Conservation (phyloP, 2,113 vertebrate species). For the Actinemys pallida region DNA sequence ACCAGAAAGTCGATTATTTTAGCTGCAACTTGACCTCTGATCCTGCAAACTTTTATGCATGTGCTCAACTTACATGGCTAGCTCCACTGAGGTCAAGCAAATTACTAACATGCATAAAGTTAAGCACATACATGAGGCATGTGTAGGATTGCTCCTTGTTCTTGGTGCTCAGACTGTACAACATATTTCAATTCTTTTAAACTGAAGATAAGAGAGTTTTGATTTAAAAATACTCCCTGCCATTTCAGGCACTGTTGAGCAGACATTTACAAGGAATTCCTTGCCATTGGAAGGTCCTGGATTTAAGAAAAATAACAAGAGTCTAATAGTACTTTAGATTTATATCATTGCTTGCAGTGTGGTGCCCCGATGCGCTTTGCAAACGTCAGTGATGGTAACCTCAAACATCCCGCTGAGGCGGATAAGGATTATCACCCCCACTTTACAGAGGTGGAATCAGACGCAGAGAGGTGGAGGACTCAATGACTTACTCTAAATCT, state of each 20-base stretch:
- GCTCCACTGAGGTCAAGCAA: background rate
- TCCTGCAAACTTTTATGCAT: background rate
- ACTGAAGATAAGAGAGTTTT: background rate
- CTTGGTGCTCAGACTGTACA: background rate
- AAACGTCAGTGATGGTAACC: background rate
- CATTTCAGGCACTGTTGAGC: background rate
- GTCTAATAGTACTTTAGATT: background rate
- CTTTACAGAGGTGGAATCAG: background rate
- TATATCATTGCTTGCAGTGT: background rate
- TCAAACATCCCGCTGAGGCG: background rate
- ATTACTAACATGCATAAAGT: background rate
- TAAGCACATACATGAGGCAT: background rate
- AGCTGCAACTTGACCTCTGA: rapidly evolving
- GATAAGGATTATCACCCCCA: background rate
- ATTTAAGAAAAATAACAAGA: background rate
- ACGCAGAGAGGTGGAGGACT: background rate
- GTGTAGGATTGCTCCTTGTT: background rate
- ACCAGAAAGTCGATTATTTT: background rate
- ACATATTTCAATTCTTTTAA: background rate
- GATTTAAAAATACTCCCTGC: background rate
- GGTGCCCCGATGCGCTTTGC: background rate
- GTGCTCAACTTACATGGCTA: background rate
- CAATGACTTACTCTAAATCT: background rate
- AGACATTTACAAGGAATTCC: background rate
- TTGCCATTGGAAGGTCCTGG: background rate